Evolutionary conservation across 2,888 invertebrate species (phyloP), one percentile per base, ranked within the genome.

Genomic region (Plebejus anna): DNA sequence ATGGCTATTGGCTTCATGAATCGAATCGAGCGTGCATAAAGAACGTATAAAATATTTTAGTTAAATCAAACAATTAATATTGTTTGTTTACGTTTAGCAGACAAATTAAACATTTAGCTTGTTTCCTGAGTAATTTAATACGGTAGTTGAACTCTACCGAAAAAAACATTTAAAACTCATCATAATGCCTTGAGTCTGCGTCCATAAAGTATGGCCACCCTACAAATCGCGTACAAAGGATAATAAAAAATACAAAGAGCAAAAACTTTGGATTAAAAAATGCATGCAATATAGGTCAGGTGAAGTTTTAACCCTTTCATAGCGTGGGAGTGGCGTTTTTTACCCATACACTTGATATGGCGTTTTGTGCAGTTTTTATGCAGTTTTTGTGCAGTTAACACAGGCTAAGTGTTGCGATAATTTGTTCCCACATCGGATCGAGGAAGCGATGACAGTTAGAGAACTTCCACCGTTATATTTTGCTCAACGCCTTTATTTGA

Each of bases 241-340:
- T 78, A 77, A 79, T 79, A 79, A 87, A 85, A 84, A 84, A 83
- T 87, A 89, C 89, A 89, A 88, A 88, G 86, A 87, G 89, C 89
- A 91, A 92, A 93, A 93, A 92, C 89, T 82, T 82, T 84, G 84
- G 86, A 85, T 89, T 88, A 92, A 91, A 91, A 89, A 87, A 82
- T 83, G 85, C 88, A 83, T 84, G 82, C 88, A 92, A 94, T 93
- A 90, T 94, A 92, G 94, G 94, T 94, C 94, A 94, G 94, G 94
- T 94, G 94, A 88, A 90, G 32, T 47, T 47, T 87, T 88, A 94
- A 94, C 94, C 94, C 94, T 94, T 93, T 91, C 89, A 84, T 81
- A 84, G 89, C 92, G 93, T 94, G 93, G 94, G 94, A 93, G 94
- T 89, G 81, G 79, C 84, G 84, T 91, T 91, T 91, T 91, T 88